phyloP scores from a whole-genome alignment of 2,797 vertebrate genomes.

The Sebastes aleutianus region DNA sequence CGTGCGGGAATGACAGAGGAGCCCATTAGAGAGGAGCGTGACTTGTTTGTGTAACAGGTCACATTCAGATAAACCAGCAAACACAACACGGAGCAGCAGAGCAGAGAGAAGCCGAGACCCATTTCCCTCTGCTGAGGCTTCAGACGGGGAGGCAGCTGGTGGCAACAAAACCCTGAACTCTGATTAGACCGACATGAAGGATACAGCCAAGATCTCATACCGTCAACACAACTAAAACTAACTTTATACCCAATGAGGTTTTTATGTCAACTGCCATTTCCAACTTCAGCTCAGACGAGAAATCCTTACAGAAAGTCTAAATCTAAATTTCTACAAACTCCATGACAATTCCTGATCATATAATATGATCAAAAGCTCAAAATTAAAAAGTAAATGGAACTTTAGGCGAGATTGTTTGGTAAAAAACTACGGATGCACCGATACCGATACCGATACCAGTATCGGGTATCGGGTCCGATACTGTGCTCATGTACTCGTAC shows the following conservation, averaged over 20 bases:
- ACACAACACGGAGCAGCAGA: neutral
- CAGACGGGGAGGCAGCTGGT: neutral
- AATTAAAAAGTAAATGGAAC: neutral
- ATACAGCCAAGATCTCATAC: too few species aligned
- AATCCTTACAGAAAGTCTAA: neutral
- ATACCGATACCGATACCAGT: too few species aligned
- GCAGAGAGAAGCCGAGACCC: neutral
- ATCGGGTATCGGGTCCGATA: too few species aligned
- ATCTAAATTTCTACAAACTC: too few species aligned
- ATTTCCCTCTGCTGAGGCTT: neutral
- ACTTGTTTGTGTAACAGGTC: conserved; percentile 46
- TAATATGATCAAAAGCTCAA: neutral
- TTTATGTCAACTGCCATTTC: neutral
- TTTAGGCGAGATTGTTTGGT: too few species aligned
- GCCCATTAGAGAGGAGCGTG: conserved; percentile 43
- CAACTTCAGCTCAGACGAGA: neutral
- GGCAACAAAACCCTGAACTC: neutral
- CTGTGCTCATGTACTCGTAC: too few species aligned
- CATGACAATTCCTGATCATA: too few species aligned
- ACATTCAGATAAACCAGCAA: conserved; percentile 7
- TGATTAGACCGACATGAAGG: neutral
- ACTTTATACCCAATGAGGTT: neutral
- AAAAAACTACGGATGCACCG: rapidly evolving
- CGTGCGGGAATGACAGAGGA: conserved; percentile 38
- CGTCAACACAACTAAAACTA: too few species aligned